phyloP scores from a whole-genome alignment of 2,888 invertebrate species.

The Xestia sexstrigata region DNA sequence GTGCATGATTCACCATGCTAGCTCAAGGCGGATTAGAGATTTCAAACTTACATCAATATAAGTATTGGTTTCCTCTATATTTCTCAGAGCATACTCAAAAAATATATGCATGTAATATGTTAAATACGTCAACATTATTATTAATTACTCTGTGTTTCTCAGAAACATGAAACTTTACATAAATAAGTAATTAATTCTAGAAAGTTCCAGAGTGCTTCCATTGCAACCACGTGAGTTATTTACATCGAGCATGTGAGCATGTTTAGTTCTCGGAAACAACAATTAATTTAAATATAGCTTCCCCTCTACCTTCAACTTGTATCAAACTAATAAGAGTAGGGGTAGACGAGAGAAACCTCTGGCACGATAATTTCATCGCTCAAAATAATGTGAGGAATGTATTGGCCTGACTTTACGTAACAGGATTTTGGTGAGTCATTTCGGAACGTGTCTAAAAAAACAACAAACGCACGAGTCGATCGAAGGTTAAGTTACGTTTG shows the following conservation, averaged over 20 bases:
- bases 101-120: not conserved
- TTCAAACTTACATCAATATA: not conserved
- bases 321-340: not conserved
- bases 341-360: conserved; percentile 1
- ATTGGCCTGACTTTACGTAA: not conserved
- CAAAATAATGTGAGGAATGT: not conserved
- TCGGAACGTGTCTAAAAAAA: not conserved
- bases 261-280: not conserved
- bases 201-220: not conserved
- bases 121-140: not conserved
- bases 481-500: not conserved
- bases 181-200: conserved; percentile 6
- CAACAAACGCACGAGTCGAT: not conserved
- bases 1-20: too few species aligned
- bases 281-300: conserved; percentile 28
- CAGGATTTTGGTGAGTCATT: not conserved
- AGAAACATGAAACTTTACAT: not conserved
- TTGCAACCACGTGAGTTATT: not conserved
- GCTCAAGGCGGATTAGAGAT: not conserved
- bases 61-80: not conserved
- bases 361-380: not conserved
- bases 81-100: not conserved
- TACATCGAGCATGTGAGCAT: not conserved
- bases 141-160: not conserved
- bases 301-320: not conserved